Evolutionary conservation across 2,888 invertebrate species (phyloP).

Genomic region (Carcina quercana): DNA sequence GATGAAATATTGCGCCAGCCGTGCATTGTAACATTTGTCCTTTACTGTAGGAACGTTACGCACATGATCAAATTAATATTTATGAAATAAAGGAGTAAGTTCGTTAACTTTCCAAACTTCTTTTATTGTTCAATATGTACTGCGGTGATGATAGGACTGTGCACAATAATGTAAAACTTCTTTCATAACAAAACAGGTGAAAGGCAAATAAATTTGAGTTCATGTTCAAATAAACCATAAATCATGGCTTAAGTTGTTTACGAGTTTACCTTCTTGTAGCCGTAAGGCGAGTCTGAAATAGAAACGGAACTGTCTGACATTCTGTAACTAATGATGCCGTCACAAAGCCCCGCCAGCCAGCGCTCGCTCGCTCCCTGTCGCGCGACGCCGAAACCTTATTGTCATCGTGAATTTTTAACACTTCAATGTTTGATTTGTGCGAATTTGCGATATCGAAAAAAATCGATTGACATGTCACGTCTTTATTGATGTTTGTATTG

Average conservation of each 20-base stretch:
- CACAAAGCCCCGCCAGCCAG: slow-evolving; percentile 54
- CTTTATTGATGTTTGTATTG: slow-evolving; percentile 67
- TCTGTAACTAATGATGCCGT: slow-evolving; percentile 63
- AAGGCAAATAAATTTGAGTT: slow-evolving; percentile 31
- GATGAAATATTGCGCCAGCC: slow-evolving; percentile 71
- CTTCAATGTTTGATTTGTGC: slow-evolving; percentile 72
- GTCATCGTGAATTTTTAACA: slow-evolving; percentile 63
- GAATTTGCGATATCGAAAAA: slow-evolving; percentile 58
- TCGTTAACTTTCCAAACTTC: no score
- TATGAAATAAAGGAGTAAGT: no score
- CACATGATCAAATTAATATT: slow-evolving; percentile 17
- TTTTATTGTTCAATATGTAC: no score
- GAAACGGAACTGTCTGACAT: slow-evolving; percentile 49
- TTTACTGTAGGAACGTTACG: slow-evolving; percentile 35
- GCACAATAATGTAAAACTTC: no score
- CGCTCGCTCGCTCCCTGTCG: slow-evolving; percentile 47
- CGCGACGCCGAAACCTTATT: slow-evolving; percentile 50
- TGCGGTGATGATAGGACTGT: no score
- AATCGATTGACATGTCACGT: slow-evolving; percentile 68
- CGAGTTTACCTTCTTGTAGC: slow-evolving; percentile 57
- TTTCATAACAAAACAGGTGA: slow-evolving; percentile 26
- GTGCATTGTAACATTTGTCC: slow-evolving; percentile 68
- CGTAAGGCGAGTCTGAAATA: slow-evolving; percentile 45
- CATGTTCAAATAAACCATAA: slow-evolving; percentile 34
- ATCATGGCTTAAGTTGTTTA: slow-evolving; percentile 58